Percentiles rank a stretch among this genome's conserved stretches.
Conservation (phyloP, 2,797 vertebrate genomes). For the Danio choprae region DNA sequence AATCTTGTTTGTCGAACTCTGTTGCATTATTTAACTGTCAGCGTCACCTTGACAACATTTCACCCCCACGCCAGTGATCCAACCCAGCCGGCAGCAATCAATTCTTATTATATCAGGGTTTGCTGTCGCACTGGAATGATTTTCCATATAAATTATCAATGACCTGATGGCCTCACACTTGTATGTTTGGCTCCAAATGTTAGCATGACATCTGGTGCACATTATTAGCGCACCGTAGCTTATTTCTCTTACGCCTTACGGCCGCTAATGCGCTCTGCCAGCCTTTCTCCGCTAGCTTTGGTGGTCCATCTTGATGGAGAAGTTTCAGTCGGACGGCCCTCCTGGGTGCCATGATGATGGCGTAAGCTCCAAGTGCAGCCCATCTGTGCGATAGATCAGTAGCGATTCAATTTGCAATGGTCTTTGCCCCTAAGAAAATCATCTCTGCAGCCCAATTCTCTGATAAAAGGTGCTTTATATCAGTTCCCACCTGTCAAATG, state of each 20-base stretch:
- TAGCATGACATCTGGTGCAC: constrained; percentile 24
- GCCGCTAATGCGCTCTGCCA: not conserved
- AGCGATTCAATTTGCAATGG: constrained; percentile 18
- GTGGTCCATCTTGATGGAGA: constrained; percentile 31
- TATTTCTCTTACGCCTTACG: not conserved
- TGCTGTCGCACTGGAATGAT: constrained; percentile 59
- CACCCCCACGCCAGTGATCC: constrained; percentile 61
- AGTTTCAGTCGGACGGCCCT: constrained; percentile 40
- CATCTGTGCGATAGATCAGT: constrained; percentile 53
- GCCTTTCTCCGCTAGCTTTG: not conserved
- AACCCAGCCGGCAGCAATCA: constrained; percentile 71
- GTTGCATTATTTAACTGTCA: constrained; percentile 76
- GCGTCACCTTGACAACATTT: constrained; percentile 70
- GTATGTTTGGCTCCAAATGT: constrained; percentile 5
- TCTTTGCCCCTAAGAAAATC: constrained; percentile 24
- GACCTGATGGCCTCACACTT: constrained; percentile 21
- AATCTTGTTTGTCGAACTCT: constrained; percentile 59
- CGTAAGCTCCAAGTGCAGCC: constrained; percentile 42
- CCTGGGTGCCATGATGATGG: constrained; percentile 49
- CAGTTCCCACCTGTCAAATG: constrained; percentile 3
- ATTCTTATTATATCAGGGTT: constrained; percentile 67
- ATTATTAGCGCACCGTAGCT: constrained; percentile 1
- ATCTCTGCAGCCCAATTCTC: not conserved
- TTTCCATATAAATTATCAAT: constrained; percentile 51
- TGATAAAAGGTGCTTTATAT: constrained; percentile 17